Evolutionary conservation across 2,113 vertebrate genomes (phyloP).

Genomic region (Sciurus niger): DNA sequence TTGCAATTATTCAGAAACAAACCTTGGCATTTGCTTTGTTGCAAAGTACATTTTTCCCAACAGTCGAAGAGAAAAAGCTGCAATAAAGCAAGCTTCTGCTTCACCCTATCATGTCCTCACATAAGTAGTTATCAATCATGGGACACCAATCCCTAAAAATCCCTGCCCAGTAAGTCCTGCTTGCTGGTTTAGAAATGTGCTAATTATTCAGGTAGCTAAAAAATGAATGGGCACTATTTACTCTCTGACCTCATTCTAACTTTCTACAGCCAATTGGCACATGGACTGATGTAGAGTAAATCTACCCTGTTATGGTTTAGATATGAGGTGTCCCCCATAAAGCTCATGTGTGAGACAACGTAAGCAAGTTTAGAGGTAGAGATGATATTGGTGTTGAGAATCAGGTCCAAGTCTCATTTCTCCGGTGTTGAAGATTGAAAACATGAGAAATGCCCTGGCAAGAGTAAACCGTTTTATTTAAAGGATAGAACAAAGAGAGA

Average conservation of each 20-base stretch:
- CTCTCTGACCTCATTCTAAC: not conserved
- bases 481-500: too few relatives aligned
- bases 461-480: too few relatives aligned
- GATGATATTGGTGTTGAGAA: too few relatives aligned
- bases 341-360: too few relatives aligned
- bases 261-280: not conserved
- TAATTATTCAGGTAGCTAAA: not conserved
- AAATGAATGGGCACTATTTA: constrained; percentile 18
- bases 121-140: not conserved
- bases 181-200: not conserved
- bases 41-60: not conserved
- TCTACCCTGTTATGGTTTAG: too few relatives aligned
- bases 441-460: too few relatives aligned
- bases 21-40: not conserved
- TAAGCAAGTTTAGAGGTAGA: too few relatives aligned
- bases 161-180: not conserved
- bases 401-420: too few relatives aligned
- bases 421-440: too few relatives aligned
- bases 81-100: not conserved
- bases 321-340: too few relatives aligned
- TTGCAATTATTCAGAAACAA: constrained; percentile 24
- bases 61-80: not conserved
- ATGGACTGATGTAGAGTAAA: not conserved
- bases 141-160: not conserved
- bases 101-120: not conserved